A percentile compares a stretch with the other conserved stretches of the same genome.
Evolutionary conservation across 2,888 invertebrate genomes (phyloP).

Genomic region (Nephrotoma guestfalica): DNA sequence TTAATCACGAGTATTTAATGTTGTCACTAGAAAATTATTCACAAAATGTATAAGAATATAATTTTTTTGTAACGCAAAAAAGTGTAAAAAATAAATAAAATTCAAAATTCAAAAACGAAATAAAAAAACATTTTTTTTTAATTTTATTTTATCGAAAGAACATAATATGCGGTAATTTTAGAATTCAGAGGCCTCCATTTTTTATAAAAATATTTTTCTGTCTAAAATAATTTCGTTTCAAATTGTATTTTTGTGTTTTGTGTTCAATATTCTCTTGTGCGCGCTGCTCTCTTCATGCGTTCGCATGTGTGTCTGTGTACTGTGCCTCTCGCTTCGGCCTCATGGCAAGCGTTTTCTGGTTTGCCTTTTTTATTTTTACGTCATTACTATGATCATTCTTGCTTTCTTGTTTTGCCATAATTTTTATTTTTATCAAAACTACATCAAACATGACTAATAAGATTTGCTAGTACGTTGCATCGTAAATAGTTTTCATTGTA

Average conservation of each 20-base stretch:
- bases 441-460: background rate
- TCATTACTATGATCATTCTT: background rate
- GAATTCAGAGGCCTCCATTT: slow-evolving; percentile 7
- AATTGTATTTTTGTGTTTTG: background rate
- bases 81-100: background rate
- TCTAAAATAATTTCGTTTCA: background rate
- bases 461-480: background rate
- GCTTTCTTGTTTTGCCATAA: background rate
- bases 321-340: background rate
- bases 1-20: background rate
- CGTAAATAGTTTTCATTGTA: background rate
- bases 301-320: background rate
- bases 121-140: background rate
- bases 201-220: background rate
- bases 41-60: background rate
- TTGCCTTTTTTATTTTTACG: background rate
- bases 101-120: background rate
- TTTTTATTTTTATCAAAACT: background rate
- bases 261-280: background rate
- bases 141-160: background rate
- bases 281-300: background rate
- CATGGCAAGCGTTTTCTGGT: background rate
- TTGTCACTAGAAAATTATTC: background rate
- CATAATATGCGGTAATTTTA: slow-evolving; percentile 5
- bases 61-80: background rate